phyloP scores from a whole-genome alignment of 2,888 invertebrate species.

The Cerceris rybyensis region DNA sequence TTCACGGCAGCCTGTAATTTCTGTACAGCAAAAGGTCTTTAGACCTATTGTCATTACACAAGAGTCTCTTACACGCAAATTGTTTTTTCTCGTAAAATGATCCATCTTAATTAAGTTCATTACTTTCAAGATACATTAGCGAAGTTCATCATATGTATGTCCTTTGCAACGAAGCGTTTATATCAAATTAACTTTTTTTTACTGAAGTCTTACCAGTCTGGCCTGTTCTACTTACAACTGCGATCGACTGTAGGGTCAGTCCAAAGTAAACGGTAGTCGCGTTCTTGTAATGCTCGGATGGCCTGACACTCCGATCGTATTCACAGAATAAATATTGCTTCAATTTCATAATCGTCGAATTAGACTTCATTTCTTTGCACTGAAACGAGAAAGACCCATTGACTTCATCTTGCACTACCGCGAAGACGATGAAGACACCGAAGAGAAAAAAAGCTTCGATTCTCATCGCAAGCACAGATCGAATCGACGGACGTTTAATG shows the following conservation, averaged over 20 bases:
- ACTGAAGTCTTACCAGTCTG: background rate
- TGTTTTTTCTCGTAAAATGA: too few species aligned
- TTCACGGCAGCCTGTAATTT: too few species aligned
- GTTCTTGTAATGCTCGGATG: slow-evolving; percentile 83
- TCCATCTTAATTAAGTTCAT: too few species aligned
- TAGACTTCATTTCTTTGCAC: slow-evolving; percentile 66
- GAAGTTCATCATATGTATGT: too few species aligned
- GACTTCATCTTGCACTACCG: background rate
- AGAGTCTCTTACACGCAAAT: too few species aligned
- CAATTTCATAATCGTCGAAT: slow-evolving; percentile 73
- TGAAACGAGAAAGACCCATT: background rate
- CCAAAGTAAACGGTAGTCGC: slow-evolving; percentile 83
- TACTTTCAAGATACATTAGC: too few species aligned
- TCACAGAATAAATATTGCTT: slow-evolving; percentile 84
- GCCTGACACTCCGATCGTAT: slow-evolving; percentile 80
- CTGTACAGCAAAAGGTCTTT: too few species aligned
- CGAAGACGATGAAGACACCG: slow-evolving; percentile 6
- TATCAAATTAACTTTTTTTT: too few species aligned
- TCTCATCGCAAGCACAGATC: slow-evolving; percentile 7
- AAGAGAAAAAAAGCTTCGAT: slow-evolving; percentile 14
- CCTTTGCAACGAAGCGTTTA: too few species aligned
- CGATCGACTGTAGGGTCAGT: slow-evolving; percentile 84
- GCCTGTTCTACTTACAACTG: slow-evolving; percentile 69
- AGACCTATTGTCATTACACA: too few species aligned
- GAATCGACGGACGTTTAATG: slow-evolving; percentile 7